phyloP scores from a whole-genome alignment of 1,140 invertebrate species.

The Hermatobates lingyangjiaoensis region DNA sequence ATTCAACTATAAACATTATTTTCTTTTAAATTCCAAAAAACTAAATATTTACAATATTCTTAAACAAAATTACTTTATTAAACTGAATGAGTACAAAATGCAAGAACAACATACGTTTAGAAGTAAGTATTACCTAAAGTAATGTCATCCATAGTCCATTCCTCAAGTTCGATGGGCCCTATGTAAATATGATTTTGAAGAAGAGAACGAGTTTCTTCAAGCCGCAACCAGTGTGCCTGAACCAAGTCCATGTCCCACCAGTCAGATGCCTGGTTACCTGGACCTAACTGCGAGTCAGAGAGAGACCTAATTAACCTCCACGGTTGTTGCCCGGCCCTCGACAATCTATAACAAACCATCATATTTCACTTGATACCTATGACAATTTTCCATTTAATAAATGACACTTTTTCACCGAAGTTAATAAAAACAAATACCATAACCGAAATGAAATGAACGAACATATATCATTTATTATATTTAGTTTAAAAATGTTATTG shows the following conservation, averaged over 20 bases:
- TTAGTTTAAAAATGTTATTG: too few species aligned
- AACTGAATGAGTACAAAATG: not conserved
- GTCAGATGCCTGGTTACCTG: constrained; percentile 19
- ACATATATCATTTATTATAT: too few species aligned
- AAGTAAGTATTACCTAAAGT: not conserved
- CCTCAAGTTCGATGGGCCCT: constrained; percentile 49
- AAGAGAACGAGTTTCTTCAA: constrained; percentile 45
- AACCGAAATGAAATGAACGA: too few species aligned
- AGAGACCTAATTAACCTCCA: too few species aligned
- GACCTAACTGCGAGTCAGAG: too few species aligned
- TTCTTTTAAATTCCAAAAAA: not conserved
- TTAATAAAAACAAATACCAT: too few species aligned
- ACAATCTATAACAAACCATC: too few species aligned
- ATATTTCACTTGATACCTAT: too few species aligned
- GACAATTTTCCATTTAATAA: too few species aligned
- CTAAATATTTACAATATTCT: not conserved
- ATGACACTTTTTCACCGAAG: too few species aligned
- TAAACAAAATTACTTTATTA: not conserved
- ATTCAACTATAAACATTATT: not conserved
- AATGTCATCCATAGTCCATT: constrained; percentile 41
- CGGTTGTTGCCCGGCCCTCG: too few species aligned
- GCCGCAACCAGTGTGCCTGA: constrained; percentile 47
- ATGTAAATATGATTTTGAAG: constrained; percentile 37
- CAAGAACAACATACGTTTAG: too few species aligned
- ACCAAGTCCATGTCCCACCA: constrained; percentile 53